Conservation (phyloP, 2,113 vertebrate species). For the Callithrix jacchus region DNA sequence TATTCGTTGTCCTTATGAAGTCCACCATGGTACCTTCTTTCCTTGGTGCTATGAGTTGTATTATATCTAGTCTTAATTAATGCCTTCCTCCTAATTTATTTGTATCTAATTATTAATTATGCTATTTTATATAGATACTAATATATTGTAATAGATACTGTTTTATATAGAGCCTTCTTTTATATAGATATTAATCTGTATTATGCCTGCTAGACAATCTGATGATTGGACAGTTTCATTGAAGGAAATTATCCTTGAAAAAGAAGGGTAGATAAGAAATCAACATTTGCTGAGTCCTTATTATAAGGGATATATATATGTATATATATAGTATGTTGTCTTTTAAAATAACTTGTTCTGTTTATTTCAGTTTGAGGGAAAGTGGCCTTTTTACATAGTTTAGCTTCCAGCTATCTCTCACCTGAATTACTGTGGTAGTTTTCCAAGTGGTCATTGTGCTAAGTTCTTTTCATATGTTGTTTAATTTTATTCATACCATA, state of each 20-base stretch:
- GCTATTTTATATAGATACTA: background rate
- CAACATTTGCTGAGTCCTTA: background rate
- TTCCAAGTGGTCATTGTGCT: background rate
- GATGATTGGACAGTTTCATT: background rate
- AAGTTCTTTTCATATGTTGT: background rate
- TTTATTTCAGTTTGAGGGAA: background rate
- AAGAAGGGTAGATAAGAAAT: background rate
- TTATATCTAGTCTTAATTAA: background rate
- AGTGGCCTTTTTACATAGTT: background rate
- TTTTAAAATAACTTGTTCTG: background rate
- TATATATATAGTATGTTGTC: background rate
- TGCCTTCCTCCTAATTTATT: background rate
- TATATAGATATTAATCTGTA: background rate
- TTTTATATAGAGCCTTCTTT: background rate
- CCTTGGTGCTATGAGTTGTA: background rate
- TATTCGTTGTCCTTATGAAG: background rate
- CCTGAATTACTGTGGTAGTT: background rate
- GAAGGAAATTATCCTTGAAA: background rate
- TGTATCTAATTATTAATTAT: background rate
- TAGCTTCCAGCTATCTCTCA: background rate
- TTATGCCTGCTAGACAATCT: background rate
- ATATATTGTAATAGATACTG: background rate
- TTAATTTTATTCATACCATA: background rate
- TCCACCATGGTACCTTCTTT: background rate
- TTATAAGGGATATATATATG: background rate